Percentiles rank a stretch among this genome's conserved stretches.
Conservation (phyloP, 2,888 invertebrate species). For the Amphipyra berbera region DNA sequence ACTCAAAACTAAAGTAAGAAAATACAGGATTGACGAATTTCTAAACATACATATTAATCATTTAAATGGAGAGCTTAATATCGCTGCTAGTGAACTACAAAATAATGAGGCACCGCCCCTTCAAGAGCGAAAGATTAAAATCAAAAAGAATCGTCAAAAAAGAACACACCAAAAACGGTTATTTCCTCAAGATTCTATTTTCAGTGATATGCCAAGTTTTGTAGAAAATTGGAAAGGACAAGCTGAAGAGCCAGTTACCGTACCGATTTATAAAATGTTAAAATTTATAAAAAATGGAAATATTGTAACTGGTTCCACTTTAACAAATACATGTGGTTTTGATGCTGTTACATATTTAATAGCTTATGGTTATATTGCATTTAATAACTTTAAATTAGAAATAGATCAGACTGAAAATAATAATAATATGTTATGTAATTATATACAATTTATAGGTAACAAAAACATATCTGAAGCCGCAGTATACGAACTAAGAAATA, state of each 20-base stretch:
- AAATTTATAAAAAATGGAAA: constrained; percentile 32
- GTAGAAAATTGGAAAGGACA: constrained; percentile 34
- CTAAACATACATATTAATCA: constrained; percentile 32
- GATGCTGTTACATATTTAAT: constrained; percentile 32
- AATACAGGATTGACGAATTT: constrained; percentile 33
- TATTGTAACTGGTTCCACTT: constrained; percentile 30
- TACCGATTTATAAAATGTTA: constrained; percentile 28
- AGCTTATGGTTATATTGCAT: constrained; percentile 32
- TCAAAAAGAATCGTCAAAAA: constrained; percentile 32
- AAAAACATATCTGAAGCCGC: constrained; percentile 26
- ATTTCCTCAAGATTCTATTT: constrained; percentile 33
- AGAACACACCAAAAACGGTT: constrained; percentile 28
- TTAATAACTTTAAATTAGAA: constrained; percentile 30
- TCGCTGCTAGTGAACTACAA: constrained; percentile 33
- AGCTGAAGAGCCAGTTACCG: constrained; percentile 32
- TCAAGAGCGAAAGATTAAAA: constrained; percentile 32
- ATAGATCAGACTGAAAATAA: constrained; percentile 28
- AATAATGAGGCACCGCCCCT: constrained; percentile 30
- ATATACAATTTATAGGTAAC: constrained; percentile 27
- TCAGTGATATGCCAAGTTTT: constrained; percentile 32
- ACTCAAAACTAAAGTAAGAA: constrained; percentile 31
- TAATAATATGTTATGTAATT: constrained; percentile 26
- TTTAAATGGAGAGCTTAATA: constrained; percentile 33
- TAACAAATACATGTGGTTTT: constrained; percentile 33
- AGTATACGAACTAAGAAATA: constrained; percentile 32